Evolutionary conservation across 2,113 vertebrate species (phyloP).

Genomic region (Hippocampus barbouri): DNA sequence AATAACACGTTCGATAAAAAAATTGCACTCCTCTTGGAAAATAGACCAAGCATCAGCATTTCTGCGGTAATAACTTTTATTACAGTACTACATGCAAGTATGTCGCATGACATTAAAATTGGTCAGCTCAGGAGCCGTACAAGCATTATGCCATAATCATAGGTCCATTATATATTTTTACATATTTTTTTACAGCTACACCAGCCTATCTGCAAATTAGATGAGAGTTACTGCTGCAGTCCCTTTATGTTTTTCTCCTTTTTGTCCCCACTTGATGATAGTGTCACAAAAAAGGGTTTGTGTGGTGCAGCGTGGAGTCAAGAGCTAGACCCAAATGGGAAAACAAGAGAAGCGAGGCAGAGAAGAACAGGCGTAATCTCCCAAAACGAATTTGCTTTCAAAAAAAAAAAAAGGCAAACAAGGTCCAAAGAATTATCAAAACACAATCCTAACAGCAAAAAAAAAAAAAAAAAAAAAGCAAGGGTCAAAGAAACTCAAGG

Average conservation of each 20-base stretch:
- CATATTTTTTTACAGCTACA: neutral
- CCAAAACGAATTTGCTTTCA: too few species aligned
- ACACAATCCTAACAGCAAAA: too few species aligned
- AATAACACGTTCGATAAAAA: neutral
- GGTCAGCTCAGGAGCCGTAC: neutral
- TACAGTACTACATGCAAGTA: neutral
- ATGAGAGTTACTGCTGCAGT: neutral
- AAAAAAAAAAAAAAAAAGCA: too few species aligned
- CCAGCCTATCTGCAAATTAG: neutral
- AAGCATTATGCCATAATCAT: neutral
- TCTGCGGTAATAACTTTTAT: neutral
- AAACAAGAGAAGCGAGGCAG: too few species aligned
- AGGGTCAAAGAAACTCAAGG: too few species aligned
- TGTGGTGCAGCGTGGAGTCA: too few species aligned
- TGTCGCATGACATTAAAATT: conserved; percentile 6
- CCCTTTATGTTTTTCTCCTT: neutral
- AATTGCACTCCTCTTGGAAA: neutral
- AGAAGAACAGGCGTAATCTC: too few species aligned
- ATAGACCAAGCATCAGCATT: conserved; percentile 1
- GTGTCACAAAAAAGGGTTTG: too few species aligned
- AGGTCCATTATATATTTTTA: too few species aligned
- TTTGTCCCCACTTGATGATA: neutral
- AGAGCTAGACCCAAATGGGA: too few species aligned
- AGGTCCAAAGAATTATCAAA: too few species aligned
- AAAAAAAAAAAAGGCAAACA: too few species aligned